Conservation (phyloP, 2,113 vertebrate species). For the Eubucco bourcierii region DNA sequence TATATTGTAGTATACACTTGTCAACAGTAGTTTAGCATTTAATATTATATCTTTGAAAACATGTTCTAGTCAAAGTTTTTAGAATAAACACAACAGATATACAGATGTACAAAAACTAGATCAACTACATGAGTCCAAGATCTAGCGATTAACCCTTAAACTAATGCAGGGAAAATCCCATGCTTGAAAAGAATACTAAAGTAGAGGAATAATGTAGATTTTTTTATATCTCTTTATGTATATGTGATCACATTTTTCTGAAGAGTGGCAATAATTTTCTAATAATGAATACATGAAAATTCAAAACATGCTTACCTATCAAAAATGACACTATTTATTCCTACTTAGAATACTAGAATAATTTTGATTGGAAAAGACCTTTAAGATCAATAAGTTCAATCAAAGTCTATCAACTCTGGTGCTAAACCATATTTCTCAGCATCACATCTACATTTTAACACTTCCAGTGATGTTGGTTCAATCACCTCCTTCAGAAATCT, state of each 20-base stretch:
- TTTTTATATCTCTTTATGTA: neutral
- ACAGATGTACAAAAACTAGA: neutral
- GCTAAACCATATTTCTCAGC: no score
- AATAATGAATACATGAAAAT: neutral
- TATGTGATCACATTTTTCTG: neutral
- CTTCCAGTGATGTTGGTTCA: no score
- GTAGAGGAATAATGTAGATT: neutral
- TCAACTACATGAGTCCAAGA: neutral
- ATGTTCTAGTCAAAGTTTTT: neutral
- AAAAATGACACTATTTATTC: neutral
- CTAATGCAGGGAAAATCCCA: neutral
- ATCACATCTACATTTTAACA: no score
- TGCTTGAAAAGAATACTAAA: neutral
- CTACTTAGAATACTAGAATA: neutral
- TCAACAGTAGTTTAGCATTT: neutral
- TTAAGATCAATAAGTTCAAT: no score
- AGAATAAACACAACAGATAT: neutral
- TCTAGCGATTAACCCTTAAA: neutral
- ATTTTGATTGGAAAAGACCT: no score
- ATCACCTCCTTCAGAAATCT: no score
- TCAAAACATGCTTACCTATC: neutral
- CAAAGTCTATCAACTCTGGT: no score
- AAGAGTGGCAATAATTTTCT: neutral
- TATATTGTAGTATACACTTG: neutral
- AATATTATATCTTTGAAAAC: neutral